Conservation (phyloP, 2,113 vertebrate species). For the Todiramphus chloris region DNA sequence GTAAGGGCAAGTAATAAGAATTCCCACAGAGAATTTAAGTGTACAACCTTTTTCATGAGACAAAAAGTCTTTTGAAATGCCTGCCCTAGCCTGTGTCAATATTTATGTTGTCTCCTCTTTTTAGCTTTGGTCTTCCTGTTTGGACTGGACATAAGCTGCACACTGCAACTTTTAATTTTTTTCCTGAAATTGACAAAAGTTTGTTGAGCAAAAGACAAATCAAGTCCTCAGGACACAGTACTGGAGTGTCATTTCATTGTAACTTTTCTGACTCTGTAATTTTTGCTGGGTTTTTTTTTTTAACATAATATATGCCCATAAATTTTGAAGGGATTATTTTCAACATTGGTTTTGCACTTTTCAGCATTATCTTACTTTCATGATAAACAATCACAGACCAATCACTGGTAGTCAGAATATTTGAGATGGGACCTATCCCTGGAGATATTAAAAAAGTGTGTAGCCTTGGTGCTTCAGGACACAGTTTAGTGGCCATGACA, state of each 20-base stretch:
- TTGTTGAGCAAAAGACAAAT: not conserved
- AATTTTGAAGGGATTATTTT: slow-evolving; percentile 1
- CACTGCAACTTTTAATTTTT: not conserved
- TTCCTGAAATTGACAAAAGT: not conserved
- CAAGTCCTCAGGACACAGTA: not conserved
- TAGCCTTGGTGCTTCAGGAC: too few species aligned
- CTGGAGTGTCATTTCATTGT: not conserved
- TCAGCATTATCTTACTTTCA: slow-evolving; percentile 22
- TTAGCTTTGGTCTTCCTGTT: not conserved
- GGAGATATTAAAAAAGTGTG: too few species aligned
- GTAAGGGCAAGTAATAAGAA: not conserved
- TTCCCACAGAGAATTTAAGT: not conserved
- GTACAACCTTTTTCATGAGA: too few species aligned
- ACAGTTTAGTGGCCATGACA: too few species aligned
- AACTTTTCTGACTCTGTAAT: not conserved
- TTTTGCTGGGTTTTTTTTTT: not conserved
- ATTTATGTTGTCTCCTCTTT: not conserved
- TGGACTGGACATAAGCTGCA: not conserved
- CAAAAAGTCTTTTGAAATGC: not conserved
- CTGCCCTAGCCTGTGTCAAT: not conserved
- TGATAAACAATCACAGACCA: not conserved
- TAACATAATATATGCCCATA: not conserved
- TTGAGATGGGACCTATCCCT: too few species aligned
- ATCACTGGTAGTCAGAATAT: too few species aligned
- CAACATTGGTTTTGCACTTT: not conserved